A percentile compares a stretch with the other conserved stretches of the same genome.
These are phyloP conservation scores for Turnix velox DNA, from an alignment of 2,113 vertebrate species.

Conservation along the genomic window DNA sequence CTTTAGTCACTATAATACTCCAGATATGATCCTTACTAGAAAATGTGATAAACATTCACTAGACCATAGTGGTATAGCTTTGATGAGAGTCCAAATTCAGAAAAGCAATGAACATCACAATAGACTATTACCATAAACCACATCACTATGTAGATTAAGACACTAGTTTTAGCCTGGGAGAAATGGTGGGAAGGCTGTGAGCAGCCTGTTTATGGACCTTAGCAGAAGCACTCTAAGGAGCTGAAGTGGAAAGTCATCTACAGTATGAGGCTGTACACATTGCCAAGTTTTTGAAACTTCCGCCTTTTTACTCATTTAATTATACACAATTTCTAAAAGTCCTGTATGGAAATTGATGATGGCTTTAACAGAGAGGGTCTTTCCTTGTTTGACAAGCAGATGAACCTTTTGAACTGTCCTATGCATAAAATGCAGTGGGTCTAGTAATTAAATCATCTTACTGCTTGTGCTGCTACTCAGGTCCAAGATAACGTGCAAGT, in stretches of 20 bases:
- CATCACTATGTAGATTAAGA: not conserved
- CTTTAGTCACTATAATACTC: not conserved
- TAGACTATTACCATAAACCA: not conserved
- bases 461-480: not conserved
- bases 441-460: not conserved
- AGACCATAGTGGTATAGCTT: not conserved
- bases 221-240: not conserved
- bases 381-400: not conserved
- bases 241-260: not conserved
- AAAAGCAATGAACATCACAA: not conserved
- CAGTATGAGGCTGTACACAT: not conserved
- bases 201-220: not conserved
- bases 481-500: fast-evolving
- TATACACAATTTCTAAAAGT: not conserved
- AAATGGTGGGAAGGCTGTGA: not conserved
- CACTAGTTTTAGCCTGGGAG: not conserved
- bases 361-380: not conserved
- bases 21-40: not conserved
- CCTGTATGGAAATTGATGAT: not conserved
- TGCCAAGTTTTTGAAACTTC: not conserved
- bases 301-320: not conserved
- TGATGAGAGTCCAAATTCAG: not conserved
- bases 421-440: not conserved
- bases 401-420: not conserved
- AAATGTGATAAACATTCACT: not conserved